Percentiles rank a stretch among this genome's conserved stretches.
Conservation (phyloP, 2,113 vertebrate species). For the Calyptomena viridis region DNA sequence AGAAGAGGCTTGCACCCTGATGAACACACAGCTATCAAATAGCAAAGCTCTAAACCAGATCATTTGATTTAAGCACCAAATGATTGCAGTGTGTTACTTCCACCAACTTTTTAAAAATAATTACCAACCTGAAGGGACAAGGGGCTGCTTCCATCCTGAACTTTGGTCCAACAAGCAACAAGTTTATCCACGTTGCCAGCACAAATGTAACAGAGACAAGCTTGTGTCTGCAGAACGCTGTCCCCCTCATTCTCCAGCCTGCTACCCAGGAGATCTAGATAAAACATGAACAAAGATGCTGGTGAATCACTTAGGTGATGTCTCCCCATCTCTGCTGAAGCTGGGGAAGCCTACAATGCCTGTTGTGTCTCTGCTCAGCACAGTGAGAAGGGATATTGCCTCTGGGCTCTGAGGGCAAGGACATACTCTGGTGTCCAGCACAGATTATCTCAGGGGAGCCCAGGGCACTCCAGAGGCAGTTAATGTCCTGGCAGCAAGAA, state of each 20-base stretch:
- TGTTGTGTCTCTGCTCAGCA: background rate
- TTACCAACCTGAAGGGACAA: constrained; percentile 88
- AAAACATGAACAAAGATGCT: background rate
- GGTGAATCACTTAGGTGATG: background rate
- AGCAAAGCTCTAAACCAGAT: background rate
- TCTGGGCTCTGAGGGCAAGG: background rate
- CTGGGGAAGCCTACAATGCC: background rate
- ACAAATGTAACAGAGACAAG: constrained; percentile 95
- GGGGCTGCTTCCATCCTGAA: constrained; percentile 80
- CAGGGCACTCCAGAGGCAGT: background rate
- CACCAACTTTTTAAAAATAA: background rate
- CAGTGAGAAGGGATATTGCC: background rate
- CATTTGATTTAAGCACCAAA: background rate
- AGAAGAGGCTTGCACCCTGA: background rate
- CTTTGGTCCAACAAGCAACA: constrained; percentile 88
- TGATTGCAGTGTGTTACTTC: background rate
- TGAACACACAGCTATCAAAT: background rate
- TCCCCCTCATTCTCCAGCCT: constrained; percentile 87
- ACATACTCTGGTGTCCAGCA: background rate
- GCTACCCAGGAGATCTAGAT: constrained; percentile 85
- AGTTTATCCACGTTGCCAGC: constrained; percentile 94
- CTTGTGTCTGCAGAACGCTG: constrained; percentile 80
- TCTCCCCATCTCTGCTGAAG: background rate
- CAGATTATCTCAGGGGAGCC: background rate
- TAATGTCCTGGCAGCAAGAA: background rate